Evolutionary conservation across 2,797 vertebrate genomes (phyloP), one percentile per base, ranked within the genome.

Genomic region (Rhabdomys pumilio): DNA sequence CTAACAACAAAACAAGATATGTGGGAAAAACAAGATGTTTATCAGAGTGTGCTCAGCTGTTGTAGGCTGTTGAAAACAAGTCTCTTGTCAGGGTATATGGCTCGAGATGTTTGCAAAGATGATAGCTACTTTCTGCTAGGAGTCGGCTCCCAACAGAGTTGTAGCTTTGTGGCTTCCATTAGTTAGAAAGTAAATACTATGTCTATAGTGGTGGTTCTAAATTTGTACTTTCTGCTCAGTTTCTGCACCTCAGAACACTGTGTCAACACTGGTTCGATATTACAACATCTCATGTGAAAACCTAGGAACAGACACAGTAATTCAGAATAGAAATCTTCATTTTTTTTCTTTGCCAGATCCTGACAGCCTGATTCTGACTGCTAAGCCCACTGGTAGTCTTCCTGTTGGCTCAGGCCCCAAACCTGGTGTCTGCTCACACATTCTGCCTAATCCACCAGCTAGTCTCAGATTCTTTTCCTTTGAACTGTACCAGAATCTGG

Each of bases 391-490:
- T 34, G 9, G 22, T 22, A 6, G 63, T 85, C 82, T 76, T 90
- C 63, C 41, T 63, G 10, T 38, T 4, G 34, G 1, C 44, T 81
- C 9, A 0, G 41, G 31, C 24, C 41, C 41, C 85, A 77, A 76
- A 85, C 13, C 44, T 59, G 41, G 26, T 13, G 5, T 84, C 83
- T 77, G 93, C 26, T 90, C 63, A 26, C 3, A 83, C 4, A 20
- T 47, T 24, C 67, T 57, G 29, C 12, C 38, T 11, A 85, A 26
- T 41, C 59, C 61, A 57, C 57, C 53, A 59, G 22, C 34, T 19
- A 10, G 9, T 53, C 6, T 73, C 83, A 79, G 75, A 84, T 65
- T 92, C 65, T 92, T 69, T 65, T 65, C n/a, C 57, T 94, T 77
- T 47, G 73, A 77, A 83, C 38, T 73, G 8, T 15, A 15, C 41